Conservation (phyloP, 2,113 vertebrate genomes). For the Zingel zingel region DNA sequence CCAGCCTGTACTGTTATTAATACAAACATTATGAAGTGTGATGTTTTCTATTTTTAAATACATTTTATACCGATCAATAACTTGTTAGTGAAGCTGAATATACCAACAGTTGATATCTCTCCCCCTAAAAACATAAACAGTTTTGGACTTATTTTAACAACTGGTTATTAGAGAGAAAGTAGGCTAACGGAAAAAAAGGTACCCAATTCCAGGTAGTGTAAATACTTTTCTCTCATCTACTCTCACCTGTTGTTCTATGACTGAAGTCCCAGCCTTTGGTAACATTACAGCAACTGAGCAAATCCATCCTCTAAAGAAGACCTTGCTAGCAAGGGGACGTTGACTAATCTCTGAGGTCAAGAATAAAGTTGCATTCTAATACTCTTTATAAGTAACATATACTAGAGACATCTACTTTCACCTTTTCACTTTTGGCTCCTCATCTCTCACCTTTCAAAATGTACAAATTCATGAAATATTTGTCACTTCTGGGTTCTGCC, state of each 20-base stretch:
- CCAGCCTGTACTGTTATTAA: too few relatives aligned
- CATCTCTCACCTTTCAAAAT: not conserved
- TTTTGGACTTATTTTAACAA: too few relatives aligned
- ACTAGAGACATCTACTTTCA: too few relatives aligned
- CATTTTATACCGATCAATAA: too few relatives aligned
- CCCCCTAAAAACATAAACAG: too few relatives aligned
- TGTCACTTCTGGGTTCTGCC: not conserved
- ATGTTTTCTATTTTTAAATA: too few relatives aligned
- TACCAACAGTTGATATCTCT: too few relatives aligned
- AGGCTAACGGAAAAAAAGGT: too few relatives aligned
- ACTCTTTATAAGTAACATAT: not conserved
- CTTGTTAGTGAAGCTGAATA: too few relatives aligned
- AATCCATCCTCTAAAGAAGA: not conserved
- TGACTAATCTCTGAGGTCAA: not conserved
- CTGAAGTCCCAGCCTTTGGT: not conserved
- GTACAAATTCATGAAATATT: conserved; percentile 7
- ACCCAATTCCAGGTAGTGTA: too few relatives aligned
- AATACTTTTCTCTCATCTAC: not conserved
- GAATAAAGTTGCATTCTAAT: not conserved
- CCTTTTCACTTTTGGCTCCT: not conserved
- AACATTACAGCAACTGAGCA: not conserved
- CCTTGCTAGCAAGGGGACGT: not conserved
- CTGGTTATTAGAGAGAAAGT: too few relatives aligned
- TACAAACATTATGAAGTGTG: too few relatives aligned
- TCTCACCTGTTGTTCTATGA: not conserved